Base-by-base conservation (phyloP, 1,140 invertebrate genomes). In the Procambarus clarkii region DNA sequence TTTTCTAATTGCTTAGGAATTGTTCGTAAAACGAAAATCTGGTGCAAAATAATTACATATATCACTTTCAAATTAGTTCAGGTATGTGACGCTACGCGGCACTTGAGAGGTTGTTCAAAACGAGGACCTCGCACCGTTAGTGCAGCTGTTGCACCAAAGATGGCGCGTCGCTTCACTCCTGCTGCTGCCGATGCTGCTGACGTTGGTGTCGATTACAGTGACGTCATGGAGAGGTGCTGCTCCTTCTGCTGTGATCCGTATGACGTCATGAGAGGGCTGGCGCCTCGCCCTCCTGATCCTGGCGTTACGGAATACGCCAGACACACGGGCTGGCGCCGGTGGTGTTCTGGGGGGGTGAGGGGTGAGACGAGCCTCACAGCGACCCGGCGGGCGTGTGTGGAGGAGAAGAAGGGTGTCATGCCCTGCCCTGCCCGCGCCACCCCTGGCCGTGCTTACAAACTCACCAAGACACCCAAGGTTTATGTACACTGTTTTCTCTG, bases 31-130 rank as follows among this genome's bases (percentile, higher is more conserved):
- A 77, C 24, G 69, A 64, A 78, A 54, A 78, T 87, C 85, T 87
- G 74, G 85, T 87, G 85, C 85, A 87, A 58, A 48, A 87, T 48
- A 87, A 87, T 87, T 78, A 87, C 71, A 76, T 78, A 86, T 86
- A 87, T 87, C 85, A 87, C 85, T 58, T 87, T 86, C 45, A 87
- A 54, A 64, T 64, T 3, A 64, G 13, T 64, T 64, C 58, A 87
- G 34, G 21, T 48, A 77, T 54, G 48, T 50, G 44, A 44, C 54
- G 84, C 78, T 48, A n/a, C 84, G 77, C 84, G 84, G 84, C 69
- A 76, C 84, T 86, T 77, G 45, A 44, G 64, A 60, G 46, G 80
- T 24, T 60, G 50, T 15, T 18, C 64, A 85, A 44, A 46, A n/a
- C 69, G 45, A 60, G 60, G 24, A 34, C 84, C 8, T 13, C n/a